A percentile compares a stretch with the other conserved stretches of the same genome.
phyloP scores from a whole-genome alignment of 2,797 vertebrate genomes.

The Ataeniobius toweri region DNA sequence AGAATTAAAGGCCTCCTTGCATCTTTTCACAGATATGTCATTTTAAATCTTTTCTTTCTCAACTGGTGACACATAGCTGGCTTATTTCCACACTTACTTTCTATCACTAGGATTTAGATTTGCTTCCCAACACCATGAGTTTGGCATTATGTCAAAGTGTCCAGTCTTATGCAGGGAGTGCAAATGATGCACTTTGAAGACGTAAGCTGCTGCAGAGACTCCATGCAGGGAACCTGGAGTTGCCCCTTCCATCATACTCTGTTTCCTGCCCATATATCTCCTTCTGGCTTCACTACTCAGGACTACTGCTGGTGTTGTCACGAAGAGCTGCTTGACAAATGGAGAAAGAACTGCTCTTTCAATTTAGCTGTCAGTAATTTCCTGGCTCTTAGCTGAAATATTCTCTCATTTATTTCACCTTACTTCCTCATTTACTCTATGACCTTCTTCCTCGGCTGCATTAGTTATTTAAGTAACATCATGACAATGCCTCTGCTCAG shows the following conservation, averaged over 20 bases:
- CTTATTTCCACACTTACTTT: conserved; percentile 37
- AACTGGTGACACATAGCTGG: conserved; percentile 43
- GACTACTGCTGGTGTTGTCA: conserved; percentile 1
- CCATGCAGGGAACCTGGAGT: conserved; percentile 28
- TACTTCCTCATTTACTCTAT: conserved; percentile 15
- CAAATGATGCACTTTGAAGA: conserved; percentile 45
- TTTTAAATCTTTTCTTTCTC: conserved; percentile 39
- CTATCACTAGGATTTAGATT: conserved; percentile 47
- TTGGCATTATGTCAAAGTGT: conserved; percentile 48
- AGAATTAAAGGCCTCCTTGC: conserved; percentile 15
- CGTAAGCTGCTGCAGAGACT: conserved; percentile 32
- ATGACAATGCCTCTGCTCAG: conserved; percentile 18
- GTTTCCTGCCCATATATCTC: conserved; percentile 34
- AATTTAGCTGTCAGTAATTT: conserved; percentile 19
- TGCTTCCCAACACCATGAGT: conserved; percentile 24
- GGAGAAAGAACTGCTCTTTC: conserved; percentile 11
- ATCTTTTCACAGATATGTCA: conserved; percentile 50
- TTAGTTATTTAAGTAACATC: conserved; percentile 21
- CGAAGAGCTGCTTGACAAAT: conserved; percentile 13
- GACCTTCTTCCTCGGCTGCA: conserved; percentile 26
- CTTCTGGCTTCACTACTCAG: conserved; percentile 21
- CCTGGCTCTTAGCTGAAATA: conserved; percentile 12
- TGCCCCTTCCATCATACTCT: conserved; percentile 12
- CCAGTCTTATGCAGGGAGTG: conserved; percentile 36
- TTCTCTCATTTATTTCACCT: neutral